Conservation (phyloP, 2,888 invertebrate species). For the Drosophila diplacantha region DNA sequence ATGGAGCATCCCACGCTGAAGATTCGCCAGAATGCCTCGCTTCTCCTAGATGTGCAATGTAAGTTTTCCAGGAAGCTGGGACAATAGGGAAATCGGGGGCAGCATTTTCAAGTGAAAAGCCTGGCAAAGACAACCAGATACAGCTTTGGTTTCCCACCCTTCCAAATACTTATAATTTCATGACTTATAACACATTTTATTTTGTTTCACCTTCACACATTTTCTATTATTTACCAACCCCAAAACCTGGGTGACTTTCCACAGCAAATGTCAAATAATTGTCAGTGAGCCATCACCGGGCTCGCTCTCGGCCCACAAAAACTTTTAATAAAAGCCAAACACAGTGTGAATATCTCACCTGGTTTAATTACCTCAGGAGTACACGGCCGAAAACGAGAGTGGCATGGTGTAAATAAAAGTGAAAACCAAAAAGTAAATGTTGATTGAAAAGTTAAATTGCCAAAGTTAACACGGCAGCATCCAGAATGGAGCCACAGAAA, state of each 20-base stretch:
- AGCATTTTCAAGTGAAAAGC: not conserved
- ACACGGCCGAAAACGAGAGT: conserved; percentile 21
- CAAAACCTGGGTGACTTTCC: not conserved
- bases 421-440: conserved; percentile 70
- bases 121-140: too few relatives aligned
- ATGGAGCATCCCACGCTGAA: conserved; percentile 83
- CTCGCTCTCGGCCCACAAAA: conserved; percentile 5
- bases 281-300: conserved; percentile 35
- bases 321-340: conserved; percentile 58
- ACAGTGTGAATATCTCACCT: conserved; percentile 50
- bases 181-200: not conserved
- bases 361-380: conserved; percentile 58
- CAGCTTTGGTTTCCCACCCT: not conserved
- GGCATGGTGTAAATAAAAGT: conserved; percentile 58
- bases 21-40: conserved; percentile 77
- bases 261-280: conserved; percentile 8
- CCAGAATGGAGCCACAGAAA: not conserved
- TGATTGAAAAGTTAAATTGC: conserved; percentile 72
- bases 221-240: not conserved
- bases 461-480: conserved; percentile 61
- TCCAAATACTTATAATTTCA: not conserved
- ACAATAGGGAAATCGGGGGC: not conserved
- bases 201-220: not conserved
- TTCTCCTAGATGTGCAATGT: conserved; percentile 78
- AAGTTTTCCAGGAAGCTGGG: conserved; percentile 54